Conservation (phyloP, 2,113 vertebrate genomes). For the Rhinolophus ferrumequinum region DNA sequence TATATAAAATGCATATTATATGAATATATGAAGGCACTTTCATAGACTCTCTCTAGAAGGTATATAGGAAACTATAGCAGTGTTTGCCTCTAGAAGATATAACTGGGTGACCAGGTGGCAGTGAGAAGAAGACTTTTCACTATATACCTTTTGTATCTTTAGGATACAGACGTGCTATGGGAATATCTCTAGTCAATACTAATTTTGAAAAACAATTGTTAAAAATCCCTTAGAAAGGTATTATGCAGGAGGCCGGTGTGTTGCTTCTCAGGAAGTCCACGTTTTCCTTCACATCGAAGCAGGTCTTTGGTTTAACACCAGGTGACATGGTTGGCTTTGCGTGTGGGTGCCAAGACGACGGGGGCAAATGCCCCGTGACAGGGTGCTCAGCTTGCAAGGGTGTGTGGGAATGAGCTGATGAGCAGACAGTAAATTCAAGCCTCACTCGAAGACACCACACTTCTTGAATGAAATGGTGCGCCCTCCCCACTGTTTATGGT, state of each 20-base stretch:
- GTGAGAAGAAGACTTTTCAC: not conserved
- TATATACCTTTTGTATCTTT: not conserved
- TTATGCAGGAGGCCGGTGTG: not conserved
- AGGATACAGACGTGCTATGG: not conserved
- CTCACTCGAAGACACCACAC: not conserved
- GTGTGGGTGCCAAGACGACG: not conserved
- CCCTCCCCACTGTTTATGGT: not conserved
- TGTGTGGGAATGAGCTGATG: not conserved
- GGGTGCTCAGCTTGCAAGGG: not conserved
- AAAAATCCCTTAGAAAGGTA: not conserved
- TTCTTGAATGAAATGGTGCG: not conserved
- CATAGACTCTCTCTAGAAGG: not conserved
- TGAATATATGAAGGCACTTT: not conserved
- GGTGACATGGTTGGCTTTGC: not conserved
- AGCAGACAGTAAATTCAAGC: not conserved
- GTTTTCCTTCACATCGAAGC: not conserved
- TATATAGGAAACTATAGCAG: not conserved
- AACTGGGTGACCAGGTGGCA: not conserved
- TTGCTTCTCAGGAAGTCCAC: not conserved
- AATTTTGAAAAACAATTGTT: not conserved
- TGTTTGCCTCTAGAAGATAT: not conserved
- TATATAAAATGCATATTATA: not conserved
- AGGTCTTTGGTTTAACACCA: not conserved
- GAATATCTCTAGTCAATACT: not conserved
- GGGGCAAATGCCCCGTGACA: not conserved